Base-by-base conservation (phyloP, 2,888 invertebrate genomes). In the Acronicta psi region DNA sequence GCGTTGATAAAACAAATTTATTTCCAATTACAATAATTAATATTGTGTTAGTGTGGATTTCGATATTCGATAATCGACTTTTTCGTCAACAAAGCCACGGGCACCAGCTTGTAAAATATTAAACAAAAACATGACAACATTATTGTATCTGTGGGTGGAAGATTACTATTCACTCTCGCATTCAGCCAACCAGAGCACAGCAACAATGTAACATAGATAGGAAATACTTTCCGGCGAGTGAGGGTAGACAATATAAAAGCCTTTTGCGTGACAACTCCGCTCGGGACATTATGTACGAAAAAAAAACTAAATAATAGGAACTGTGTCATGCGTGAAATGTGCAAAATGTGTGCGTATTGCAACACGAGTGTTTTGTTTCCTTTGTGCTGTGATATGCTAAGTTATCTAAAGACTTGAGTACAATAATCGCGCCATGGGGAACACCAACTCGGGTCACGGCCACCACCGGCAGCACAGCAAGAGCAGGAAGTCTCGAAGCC, bases 401-500 rank as follows among this genome's bases (percentile, higher is more conserved):
- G 66, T 62, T 69, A 62, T 69, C 47, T 66, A 50, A 73, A 62
- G 58, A 57, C 38, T 43, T 63, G 59, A 65, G 66, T 54, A 69
- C 40, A 50, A 58, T 67, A 73, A 79, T 59, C 59, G 51, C 62
- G 77, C 61, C 37, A 94, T 94, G 94, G 94, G 94, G 29, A 94
- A 94, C 73, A 86, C 91, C 20, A 92, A 88, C 70, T 93, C 93
- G 1, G 91, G 92, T 1, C 89, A 89, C 51, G 87, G 87, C 40
- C 89, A 91, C 49, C 82, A 88, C 44, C 87, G 90, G 55, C 90
- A 91, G 65, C 84, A 91, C 82, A 86, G 90, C 77, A 93, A 94
- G 77, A 94, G 85, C 83, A 92, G 95, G 77, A 96, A 96, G 83
- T 95, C 95, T 45, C 93, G 97, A 84, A 97, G 97, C 88, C 93